A percentile compares a stretch with the other conserved stretches of the same genome.
phyloP scores from a whole-genome alignment of 2,113 vertebrate genomes.

The Pachypanchax playfairii region DNA sequence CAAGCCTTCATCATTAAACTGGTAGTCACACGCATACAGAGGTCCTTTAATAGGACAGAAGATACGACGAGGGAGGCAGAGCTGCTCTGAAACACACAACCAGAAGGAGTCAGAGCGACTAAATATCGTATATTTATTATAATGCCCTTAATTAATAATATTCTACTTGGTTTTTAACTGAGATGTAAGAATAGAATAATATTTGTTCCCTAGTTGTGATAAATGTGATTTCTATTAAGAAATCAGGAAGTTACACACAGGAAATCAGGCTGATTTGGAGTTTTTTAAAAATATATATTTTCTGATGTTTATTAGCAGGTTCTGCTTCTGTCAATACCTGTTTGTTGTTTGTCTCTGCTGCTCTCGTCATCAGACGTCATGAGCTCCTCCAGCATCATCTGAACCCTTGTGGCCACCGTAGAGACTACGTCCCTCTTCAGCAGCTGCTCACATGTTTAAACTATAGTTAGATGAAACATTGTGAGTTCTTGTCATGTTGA shows the following conservation, averaged over 20 bases:
- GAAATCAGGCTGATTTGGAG: no score
- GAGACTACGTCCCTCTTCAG: slow-evolving; percentile 92
- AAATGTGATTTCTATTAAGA: no score
- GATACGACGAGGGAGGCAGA: slow-evolving; percentile 68
- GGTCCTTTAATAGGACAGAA: slow-evolving; percentile 67
- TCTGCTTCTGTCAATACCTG: slow-evolving; percentile 28
- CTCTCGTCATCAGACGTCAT: slow-evolving; percentile 75
- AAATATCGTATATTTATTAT: no score
- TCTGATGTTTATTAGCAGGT: no score
- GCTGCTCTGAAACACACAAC: slow-evolving; percentile 33
- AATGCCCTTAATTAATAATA: background rate
- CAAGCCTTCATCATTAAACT: slow-evolving; percentile 74
- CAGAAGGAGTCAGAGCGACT: background rate
- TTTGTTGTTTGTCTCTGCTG: slow-evolving; percentile 22
- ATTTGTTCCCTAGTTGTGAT: no score
- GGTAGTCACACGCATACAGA: slow-evolving; percentile 78
- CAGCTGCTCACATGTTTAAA: slow-evolving; percentile 71
- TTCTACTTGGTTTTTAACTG: no score
- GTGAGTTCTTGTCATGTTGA: no score
- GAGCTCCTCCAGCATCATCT: slow-evolving; percentile 92
- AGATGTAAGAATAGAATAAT: no score
- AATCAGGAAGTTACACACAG: no score
- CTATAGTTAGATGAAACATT: background rate
- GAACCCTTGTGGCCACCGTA: slow-evolving; percentile 87
- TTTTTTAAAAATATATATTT: no score